Evolutionary conservation across 1,140 invertebrate species (phyloP), one percentile per base, ranked within the genome.

Genomic region (Apis cerana): DNA sequence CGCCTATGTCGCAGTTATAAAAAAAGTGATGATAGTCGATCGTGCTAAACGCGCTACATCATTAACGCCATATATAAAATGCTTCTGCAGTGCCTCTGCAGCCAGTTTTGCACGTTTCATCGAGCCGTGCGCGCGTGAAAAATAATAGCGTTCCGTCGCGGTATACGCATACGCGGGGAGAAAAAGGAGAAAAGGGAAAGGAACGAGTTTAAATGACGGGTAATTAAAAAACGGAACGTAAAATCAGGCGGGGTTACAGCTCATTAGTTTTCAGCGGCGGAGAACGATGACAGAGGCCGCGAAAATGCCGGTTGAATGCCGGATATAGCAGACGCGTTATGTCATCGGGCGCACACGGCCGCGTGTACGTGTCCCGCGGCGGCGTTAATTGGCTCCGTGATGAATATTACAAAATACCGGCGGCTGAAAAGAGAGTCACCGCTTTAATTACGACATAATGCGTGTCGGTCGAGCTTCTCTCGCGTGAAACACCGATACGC

Each of bases 181-280:
- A 8, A 58, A 27, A 33, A 15, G 21, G 13, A 43, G 33, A 33
- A 27, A 58, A 62, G 23, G 52, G 17, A 27, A 62, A 62, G 52
- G 17, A 52, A 67, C 54, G 59, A 17, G 58, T 68, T 79, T 89
- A 85, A 84, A 88, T 84, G 76, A 69, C 65, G 76, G 82, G 79
- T 83, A 89, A 89, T 89, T 89, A 89, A 86, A 89, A 89, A 88
- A 43, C 69, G 59, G 62, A 61, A 64, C 65, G 69, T 76, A 77
- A 89, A 75, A 89, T 89, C 86, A 84, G 82, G 58, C 67, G 59
- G 33, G 58, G 64, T 78, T 86, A 88, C 82, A 80, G 82, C 88
- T 88, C 88, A 89, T 89, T 89, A 89, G 79, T 86, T 89, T 82
- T 82, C 82, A 68, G 70, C 64, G 82, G 43, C 52, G 68, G 56